Evolutionary conservation across 2,888 invertebrate genomes (phyloP), one percentile per base, ranked within the genome.

Genomic region (Himalopsyche kuldschensis): DNA sequence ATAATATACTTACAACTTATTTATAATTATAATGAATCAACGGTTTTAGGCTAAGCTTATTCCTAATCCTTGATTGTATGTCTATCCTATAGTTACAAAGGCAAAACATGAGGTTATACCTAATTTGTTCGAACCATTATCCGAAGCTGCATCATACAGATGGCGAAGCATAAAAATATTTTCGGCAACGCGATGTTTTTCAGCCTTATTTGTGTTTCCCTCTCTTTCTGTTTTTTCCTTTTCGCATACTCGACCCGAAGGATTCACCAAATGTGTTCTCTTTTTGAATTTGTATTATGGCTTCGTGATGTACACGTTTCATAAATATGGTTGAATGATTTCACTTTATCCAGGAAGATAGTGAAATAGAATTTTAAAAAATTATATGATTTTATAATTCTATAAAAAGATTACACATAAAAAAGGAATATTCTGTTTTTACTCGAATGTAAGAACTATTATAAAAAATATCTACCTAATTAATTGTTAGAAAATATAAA

Each of bases 61-160:
- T 41, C 41, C 0, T 2, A 15, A 41, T 3, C 41, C 15, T 41
- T 41, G 15, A 41, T 15, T 10, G 55, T 55, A 55, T 55, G 55
- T 55, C 20, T 20, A 20, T 10, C 11, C 24, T 55, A 55, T 55
- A 55, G 55, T 20, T 55, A 55, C 55, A 20, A 20, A 20, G 55
- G 55, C 55, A 55, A 20, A 55, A 55, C 80, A 55, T 63, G n/a
- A 78, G 24, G 84, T 84, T 82, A 84, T 84, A 84, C 81, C 84
- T 82, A 84, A 84, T 84, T 81, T 75, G 84, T 82, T 55, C 81
- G 78, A 81, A 81, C 79, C 81, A 81, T 84, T 81, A 84, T 84
- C 79, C 84, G 47, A 47, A 30, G 31, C 47, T 78, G 78, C 78
- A 81, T 81, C 81, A 83, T 63, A 55, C 80, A 46, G 75, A 48